A percentile compares a stretch with the other conserved stretches of the same genome.
These are phyloP conservation scores for Phaedon cochleariae DNA, from an alignment of 2,888 invertebrate species.

Conservation along the genomic window DNA sequence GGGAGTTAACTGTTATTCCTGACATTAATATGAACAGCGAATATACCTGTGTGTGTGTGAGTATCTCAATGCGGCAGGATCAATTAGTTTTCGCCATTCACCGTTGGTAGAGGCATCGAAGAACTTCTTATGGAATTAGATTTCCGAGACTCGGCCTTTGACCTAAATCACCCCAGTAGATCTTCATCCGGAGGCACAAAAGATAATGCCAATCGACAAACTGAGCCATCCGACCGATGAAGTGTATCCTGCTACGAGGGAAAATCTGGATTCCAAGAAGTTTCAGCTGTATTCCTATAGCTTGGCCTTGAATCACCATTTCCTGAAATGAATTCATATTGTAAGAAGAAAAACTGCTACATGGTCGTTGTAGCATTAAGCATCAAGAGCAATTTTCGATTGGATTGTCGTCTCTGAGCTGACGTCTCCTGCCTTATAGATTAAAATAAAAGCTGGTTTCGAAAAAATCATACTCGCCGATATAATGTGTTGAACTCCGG, in stretches of 20 bases:
- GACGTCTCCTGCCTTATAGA: too few relatives aligned
- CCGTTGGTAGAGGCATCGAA: not conserved
- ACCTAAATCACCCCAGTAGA: constrained; percentile 28
- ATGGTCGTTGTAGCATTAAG: too few relatives aligned
- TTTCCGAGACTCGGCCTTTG: constrained; percentile 24
- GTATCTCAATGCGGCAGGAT: constrained; percentile 4
- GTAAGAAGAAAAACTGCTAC: too few relatives aligned
- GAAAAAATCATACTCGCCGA: too few relatives aligned
- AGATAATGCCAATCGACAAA: constrained; percentile 55
- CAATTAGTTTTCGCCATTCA: not conserved
- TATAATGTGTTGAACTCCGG: too few relatives aligned
- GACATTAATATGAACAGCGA: constrained; percentile 21
- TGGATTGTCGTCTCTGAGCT: too few relatives aligned
- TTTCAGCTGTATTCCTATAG: too few relatives aligned
- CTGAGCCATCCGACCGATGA: constrained; percentile 39
- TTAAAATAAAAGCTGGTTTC: too few relatives aligned
- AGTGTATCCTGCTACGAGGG: constrained; percentile 33
- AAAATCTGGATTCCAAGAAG: too few relatives aligned
- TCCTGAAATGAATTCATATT: too few relatives aligned
- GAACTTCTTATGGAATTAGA: constrained; percentile 23
- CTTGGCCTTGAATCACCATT: too few relatives aligned
- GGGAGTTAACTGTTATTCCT: constrained; percentile 25
- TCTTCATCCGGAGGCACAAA: constrained; percentile 46
- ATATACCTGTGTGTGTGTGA: not conserved
- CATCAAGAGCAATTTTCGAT: too few relatives aligned